Evolutionary conservation across 2,888 invertebrate genomes (phyloP).

Genomic region (Polyommatus icarus): DNA sequence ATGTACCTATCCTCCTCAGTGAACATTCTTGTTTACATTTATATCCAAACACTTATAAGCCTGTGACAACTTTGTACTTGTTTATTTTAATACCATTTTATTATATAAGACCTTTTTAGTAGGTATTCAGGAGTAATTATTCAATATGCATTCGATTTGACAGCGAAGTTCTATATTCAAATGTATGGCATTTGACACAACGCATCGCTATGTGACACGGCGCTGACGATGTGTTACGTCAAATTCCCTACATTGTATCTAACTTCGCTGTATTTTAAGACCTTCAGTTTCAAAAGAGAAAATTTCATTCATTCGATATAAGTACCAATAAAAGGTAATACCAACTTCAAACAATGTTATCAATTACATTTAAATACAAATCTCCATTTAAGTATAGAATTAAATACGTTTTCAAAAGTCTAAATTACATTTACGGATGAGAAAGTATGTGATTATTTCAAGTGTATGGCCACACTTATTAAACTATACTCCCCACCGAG

Average conservation of each 20-base stretch:
- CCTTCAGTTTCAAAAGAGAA: not conserved
- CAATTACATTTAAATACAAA: not conserved
- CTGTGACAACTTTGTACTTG: not conserved
- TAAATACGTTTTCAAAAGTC: slow-evolving; percentile 27
- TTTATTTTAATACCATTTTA: not conserved
- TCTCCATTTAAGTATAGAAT: not conserved
- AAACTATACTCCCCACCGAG: slow-evolving; percentile 38
- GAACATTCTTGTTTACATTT: slow-evolving; percentile 9
- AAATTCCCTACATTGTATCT: no score
- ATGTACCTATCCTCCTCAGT: slow-evolving; percentile 5
- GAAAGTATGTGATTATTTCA: slow-evolving; percentile 27
- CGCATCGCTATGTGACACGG: no score
- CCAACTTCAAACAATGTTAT: not conserved
- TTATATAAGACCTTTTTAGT: not conserved
- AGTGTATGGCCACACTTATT: slow-evolving; percentile 36
- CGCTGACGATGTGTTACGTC: no score
- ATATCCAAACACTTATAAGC: slow-evolving; percentile 17
- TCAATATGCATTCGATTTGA: no score
- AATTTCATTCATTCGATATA: not conserved
- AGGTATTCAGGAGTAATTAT: no score
- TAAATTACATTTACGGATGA: slow-evolving; percentile 29
- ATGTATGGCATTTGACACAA: not conserved
- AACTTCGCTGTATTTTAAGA: no score
- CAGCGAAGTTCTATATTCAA: no score
- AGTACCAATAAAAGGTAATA: not conserved